phyloP scores from a whole-genome alignment of 2,888 invertebrate species.

The Lobophora halterata region DNA sequence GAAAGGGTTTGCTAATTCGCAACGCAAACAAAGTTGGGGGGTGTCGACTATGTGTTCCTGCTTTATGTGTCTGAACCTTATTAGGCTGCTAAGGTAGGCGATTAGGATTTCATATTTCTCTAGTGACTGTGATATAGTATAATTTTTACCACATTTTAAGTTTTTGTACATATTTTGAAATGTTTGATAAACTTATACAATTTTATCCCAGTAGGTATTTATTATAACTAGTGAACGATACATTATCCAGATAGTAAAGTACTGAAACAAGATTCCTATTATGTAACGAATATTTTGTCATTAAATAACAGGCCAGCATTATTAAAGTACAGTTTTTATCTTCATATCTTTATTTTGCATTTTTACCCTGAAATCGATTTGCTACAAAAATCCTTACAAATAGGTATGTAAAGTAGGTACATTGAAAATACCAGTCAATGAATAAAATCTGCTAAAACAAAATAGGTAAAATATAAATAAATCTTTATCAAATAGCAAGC shows the following conservation, averaged over 20 bases:
- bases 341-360: slow-evolving; percentile 34
- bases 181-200: slow-evolving; percentile 79
- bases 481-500: no score
- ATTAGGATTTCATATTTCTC: slow-evolving; percentile 66
- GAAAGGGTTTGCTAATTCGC: no score
- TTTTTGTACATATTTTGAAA: slow-evolving; percentile 72
- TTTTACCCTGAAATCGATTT: slow-evolving; percentile 4
- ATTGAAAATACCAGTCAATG: no score
- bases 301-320: slow-evolving; percentile 49
- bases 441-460: no score
- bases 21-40: no score
- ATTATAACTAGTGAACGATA: slow-evolving; percentile 29
- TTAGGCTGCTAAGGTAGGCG: slow-evolving; percentile 69
- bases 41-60: no score
- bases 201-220: slow-evolving; percentile 69
- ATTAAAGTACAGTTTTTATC: slow-evolving; percentile 52
- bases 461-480: no score
- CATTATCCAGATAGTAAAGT: slow-evolving; percentile 28
- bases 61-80: no score
- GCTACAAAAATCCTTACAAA: no score
- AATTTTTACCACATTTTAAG: slow-evolving; percentile 65
- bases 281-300: slow-evolving; percentile 51
- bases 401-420: no score
- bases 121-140: slow-evolving; percentile 80
- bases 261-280: slow-evolving; percentile 53